Conservation (phyloP, 1,140 invertebrate species). For the Leptopilina clavipes region DNA sequence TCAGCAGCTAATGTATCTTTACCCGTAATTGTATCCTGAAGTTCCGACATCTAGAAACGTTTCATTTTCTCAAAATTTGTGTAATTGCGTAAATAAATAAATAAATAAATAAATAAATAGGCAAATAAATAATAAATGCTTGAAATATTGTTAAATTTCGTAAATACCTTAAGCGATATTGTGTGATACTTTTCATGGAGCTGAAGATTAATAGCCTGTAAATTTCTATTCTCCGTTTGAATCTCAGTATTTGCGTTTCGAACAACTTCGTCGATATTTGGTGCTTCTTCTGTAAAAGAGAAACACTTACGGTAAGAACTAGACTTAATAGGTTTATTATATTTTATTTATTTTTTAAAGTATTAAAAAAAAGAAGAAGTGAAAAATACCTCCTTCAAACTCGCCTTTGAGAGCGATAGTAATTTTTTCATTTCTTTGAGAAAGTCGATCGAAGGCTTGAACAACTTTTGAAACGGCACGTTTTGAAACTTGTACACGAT, state of each 20-base stretch:
- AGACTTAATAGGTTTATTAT: background rate
- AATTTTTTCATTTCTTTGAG: conserved; percentile 95
- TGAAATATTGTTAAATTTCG: too few relatives aligned
- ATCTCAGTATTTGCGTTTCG: conserved; percentile 89
- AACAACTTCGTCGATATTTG: conserved; percentile 87
- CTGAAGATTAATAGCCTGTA: conserved; percentile 94
- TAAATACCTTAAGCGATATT: conserved; percentile 90
- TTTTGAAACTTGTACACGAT: conserved; percentile 94
- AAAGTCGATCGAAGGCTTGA: conserved; percentile 95
- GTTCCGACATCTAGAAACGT: conserved; percentile 83
- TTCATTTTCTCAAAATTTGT: too few relatives aligned
- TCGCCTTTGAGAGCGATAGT: conserved; percentile 91
- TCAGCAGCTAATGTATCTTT: conserved; percentile 96
- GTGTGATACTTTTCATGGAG: conserved; percentile 96
- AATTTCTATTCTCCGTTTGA: conserved; percentile 91
- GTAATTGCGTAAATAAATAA: too few relatives aligned
- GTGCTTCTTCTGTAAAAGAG: conserved; percentile 77
- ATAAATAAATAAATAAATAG: too few relatives aligned
- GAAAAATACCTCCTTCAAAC: conserved; percentile 77
- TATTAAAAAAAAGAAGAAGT: background rate
- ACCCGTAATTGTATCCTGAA: conserved; percentile 92
- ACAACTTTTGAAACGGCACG: conserved; percentile 96
- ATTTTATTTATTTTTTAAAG: background rate
- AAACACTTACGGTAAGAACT: too few relatives aligned
- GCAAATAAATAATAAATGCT: too few relatives aligned